Evolutionary conservation across 2,888 invertebrate genomes (phyloP).

Genomic region (Cerceris ruficornis): DNA sequence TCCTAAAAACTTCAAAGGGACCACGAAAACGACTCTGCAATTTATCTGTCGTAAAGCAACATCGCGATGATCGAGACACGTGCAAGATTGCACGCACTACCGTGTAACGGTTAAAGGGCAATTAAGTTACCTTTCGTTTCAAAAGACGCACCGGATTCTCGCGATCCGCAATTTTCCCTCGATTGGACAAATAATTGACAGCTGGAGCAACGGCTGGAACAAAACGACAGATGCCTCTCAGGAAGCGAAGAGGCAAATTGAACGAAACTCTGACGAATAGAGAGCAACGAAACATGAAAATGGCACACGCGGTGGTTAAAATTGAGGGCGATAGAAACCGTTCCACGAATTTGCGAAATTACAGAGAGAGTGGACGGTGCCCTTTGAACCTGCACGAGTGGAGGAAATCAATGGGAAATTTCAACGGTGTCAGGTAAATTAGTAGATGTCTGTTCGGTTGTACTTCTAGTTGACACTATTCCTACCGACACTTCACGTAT

Average conservation of each 20-base stretch:
- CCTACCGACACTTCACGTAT: no score
- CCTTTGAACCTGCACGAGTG: no score
- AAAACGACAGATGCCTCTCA: slow-evolving; percentile 54
- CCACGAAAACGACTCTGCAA: slow-evolving; percentile 35
- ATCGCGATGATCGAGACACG: slow-evolving; percentile 44
- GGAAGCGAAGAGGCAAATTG: slow-evolving; percentile 58
- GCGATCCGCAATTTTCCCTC: slow-evolving; percentile 57
- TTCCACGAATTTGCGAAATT: neutral
- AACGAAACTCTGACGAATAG: slow-evolving; percentile 37
- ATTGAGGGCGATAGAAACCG: neutral
- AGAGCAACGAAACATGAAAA: slow-evolving; percentile 43
- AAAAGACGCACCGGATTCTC: slow-evolving; percentile 42
- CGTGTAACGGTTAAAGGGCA: slow-evolving; percentile 62
- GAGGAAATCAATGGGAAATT: no score
- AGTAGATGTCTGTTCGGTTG: no score
- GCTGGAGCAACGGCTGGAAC: slow-evolving; percentile 32
- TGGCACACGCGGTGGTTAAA: neutral
- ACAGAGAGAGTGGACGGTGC: no score
- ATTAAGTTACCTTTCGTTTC: slow-evolving; percentile 59
- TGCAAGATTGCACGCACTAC: slow-evolving; percentile 36
- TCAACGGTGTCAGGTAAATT: no score
- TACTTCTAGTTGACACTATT: no score
- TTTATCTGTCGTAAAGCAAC: slow-evolving; percentile 57
- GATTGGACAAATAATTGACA: slow-evolving; percentile 62
- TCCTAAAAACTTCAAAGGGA: slow-evolving; percentile 25